Conservation (phyloP, 2,888 invertebrate species). For the Stratiomys singularior region DNA sequence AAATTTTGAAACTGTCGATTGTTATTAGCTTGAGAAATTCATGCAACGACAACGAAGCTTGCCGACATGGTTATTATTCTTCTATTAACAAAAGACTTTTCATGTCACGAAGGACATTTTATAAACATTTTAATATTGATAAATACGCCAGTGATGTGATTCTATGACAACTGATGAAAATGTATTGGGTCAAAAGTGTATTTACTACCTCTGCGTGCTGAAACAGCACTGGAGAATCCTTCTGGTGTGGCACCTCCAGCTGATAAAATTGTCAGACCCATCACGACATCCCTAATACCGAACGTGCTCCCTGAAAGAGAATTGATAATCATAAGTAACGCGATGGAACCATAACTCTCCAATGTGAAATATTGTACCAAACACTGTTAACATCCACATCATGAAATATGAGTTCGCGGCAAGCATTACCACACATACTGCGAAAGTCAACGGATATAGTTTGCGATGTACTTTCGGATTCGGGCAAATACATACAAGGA, state of each 20-base stretch:
- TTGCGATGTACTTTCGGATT: constrained; percentile 71
- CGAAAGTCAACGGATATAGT: constrained; percentile 80
- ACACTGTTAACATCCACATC: constrained; percentile 91
- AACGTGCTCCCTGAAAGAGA: constrained; percentile 73
- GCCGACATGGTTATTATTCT: no score
- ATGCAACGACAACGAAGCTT: no score
- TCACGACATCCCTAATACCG: constrained; percentile 84
- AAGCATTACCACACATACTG: constrained; percentile 90
- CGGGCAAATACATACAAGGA: constrained; percentile 77
- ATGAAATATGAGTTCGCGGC: constrained; percentile 86
- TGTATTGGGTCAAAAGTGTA: background rate
- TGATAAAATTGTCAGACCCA: constrained; percentile 91
- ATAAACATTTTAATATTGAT: no score
- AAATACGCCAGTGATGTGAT: no score
- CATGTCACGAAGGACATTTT: no score
- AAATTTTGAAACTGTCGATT: no score
- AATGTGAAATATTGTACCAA: constrained; percentile 71
- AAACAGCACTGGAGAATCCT: constrained; percentile 82
- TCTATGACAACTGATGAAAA: no score
- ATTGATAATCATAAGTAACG: background rate
- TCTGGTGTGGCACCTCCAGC: constrained; percentile 91
- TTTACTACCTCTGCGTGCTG: constrained; percentile 80
- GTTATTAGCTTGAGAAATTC: no score
- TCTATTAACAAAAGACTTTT: no score
- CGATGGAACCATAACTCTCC: no score